Evolutionary conservation across 2,113 vertebrate genomes (phyloP).

Genomic region (Calidris pygmaea): DNA sequence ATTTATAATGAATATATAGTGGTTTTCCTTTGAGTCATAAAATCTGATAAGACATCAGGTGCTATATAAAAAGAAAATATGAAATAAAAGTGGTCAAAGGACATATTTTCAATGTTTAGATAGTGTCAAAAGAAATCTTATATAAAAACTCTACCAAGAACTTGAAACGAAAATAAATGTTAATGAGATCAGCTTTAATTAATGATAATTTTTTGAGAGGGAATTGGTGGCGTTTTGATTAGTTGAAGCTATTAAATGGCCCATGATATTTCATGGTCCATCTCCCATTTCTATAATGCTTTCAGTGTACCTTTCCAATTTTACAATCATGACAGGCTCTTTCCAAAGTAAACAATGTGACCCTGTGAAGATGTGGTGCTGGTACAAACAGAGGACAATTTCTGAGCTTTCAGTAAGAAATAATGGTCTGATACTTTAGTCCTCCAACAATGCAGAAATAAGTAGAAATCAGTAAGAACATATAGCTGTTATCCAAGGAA

Average conservation of each 20-base stretch:
- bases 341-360: neutral
- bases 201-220: neutral
- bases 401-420: neutral
- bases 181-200: neutral
- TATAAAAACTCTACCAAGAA: neutral
- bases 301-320: neutral
- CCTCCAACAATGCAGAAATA: neutral
- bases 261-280: neutral
- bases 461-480: neutral
- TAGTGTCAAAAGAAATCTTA: neutral
- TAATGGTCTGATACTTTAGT: neutral
- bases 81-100: neutral
- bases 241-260: neutral
- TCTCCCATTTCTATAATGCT: neutral
- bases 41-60: neutral
- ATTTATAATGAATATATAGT: neutral
- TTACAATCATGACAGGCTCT: rapidly evolving
- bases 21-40: neutral
- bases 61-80: neutral
- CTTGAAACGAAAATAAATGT: neutral
- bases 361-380: neutral
- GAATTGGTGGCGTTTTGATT: neutral
- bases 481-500: neutral
- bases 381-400: neutral
- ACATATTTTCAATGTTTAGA: neutral